Evolutionary conservation across 1,140 invertebrate genomes (phyloP).

Genomic region (Scaptomyza montana): DNA sequence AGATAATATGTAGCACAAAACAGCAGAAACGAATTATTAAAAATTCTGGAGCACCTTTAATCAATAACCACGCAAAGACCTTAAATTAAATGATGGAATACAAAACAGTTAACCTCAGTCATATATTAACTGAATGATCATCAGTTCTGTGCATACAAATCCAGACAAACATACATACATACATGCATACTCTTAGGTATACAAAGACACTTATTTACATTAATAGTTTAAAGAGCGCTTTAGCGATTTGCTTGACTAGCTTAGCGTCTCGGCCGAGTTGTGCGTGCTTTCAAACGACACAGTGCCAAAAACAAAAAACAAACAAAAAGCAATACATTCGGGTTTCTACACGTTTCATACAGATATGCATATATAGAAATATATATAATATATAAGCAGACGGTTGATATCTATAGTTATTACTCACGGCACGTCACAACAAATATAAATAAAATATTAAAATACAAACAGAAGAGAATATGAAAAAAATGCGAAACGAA

Average conservation of each 20-base stretch:
- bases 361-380: slow-evolving; percentile 15
- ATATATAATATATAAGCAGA: slow-evolving; percentile 14
- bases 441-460: slow-evolving; percentile 66
- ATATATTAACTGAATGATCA: slow-evolving; percentile 39
- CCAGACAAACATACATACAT: neutral
- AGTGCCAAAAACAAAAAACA: slow-evolving; percentile 30
- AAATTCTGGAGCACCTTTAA: slow-evolving; percentile 15
- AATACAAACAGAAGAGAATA: slow-evolving; percentile 33
- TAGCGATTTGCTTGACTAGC: slow-evolving; percentile 57
- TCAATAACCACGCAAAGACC: slow-evolving; percentile 37
- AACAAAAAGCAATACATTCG: slow-evolving; percentile 23
- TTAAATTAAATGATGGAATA: slow-evolving; percentile 23
- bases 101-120: slow-evolving; percentile 31
- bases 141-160: slow-evolving; percentile 48
- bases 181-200: too few species aligned
- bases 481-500: slow-evolving; percentile 49
- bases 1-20: too few species aligned
- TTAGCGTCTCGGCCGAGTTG: slow-evolving; percentile 53
- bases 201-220: neutral
- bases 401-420: slow-evolving; percentile 68
- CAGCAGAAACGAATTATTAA: neutral
- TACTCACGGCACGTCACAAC: slow-evolving; percentile 77
- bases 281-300: slow-evolving; percentile 59
- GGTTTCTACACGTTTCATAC: slow-evolving; percentile 57
- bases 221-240: slow-evolving; percentile 19